Percentiles rank a stretch among this genome's conserved stretches.
Evolutionary conservation across 1,140 invertebrate species (phyloP).

Genomic region (Colletes latitarsis): DNA sequence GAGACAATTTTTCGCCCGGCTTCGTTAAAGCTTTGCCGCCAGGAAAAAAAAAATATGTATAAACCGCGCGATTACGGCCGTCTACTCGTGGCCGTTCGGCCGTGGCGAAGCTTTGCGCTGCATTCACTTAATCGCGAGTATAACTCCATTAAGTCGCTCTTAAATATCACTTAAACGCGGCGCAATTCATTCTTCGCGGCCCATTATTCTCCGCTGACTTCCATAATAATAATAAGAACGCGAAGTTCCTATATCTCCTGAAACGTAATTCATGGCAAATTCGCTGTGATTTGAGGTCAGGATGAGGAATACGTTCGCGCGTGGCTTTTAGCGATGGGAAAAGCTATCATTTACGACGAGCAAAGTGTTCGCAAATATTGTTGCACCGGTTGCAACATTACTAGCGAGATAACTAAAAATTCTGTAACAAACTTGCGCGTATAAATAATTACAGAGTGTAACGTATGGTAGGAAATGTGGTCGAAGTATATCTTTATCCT

Average conservation of each 20-base stretch:
- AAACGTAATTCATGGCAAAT: not conserved
- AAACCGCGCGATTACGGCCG: slow-evolving; percentile 20
- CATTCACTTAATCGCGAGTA: slow-evolving; percentile 32
- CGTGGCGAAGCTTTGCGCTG: slow-evolving; percentile 3
- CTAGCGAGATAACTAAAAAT: too few relatives aligned
- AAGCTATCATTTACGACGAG: too few relatives aligned
- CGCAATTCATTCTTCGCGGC: slow-evolving; percentile 15
- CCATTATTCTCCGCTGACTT: slow-evolving; percentile 12
- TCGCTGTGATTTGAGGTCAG: not conserved
- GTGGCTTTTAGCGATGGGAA: too few relatives aligned
- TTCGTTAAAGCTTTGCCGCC: not conserved
- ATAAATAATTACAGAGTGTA: too few relatives aligned
- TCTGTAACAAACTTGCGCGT: too few relatives aligned
- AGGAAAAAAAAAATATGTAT: not conserved
- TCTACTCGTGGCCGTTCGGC: not conserved
- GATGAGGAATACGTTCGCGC: not conserved
- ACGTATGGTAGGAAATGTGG: too few relatives aligned
- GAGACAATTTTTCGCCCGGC: not conserved
- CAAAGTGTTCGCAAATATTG: too few relatives aligned
- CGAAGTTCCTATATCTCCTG: not conserved
- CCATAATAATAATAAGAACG: not conserved
- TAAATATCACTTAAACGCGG: slow-evolving; percentile 40
- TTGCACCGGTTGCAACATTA: too few relatives aligned
- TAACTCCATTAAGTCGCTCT: slow-evolving; percentile 43
- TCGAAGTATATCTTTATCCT: too few relatives aligned